A percentile compares a stretch with the other conserved stretches of the same genome.
These are phyloP conservation scores for Tetramorium parvispinum DNA, from an alignment of 1,140 invertebrate genomes.

Conservation along the genomic window DNA sequence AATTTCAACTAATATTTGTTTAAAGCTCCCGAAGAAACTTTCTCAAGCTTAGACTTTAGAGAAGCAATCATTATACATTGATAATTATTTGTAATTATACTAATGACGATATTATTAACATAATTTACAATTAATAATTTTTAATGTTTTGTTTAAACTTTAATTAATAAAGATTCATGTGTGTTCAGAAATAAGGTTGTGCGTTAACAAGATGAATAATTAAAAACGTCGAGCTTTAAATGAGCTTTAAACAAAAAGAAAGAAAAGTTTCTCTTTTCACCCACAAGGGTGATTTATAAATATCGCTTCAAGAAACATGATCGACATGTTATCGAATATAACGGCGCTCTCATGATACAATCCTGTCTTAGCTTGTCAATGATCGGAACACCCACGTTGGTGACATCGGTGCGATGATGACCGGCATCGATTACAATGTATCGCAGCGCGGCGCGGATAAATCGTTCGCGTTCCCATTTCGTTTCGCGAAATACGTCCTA, in stretches of 20 bases:
- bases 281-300: neutral
- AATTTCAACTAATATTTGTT: neutral
- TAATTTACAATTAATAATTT: neutral
- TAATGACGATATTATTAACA: no score
- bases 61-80: neutral
- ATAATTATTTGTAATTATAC: neutral
- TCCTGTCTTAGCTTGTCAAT: neutral
- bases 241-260: neutral
- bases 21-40: neutral
- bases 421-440: slow-evolving; percentile 32
- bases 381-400: slow-evolving; percentile 5
- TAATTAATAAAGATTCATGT: neutral
- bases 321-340: slow-evolving; percentile 18
- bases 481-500: slow-evolving; percentile 42
- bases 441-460: slow-evolving; percentile 35
- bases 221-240: neutral
- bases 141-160: neutral
- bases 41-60: neutral
- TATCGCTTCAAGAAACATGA: neutral
- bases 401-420: slow-evolving; percentile 34
- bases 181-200: neutral
- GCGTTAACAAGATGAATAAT: neutral
- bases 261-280: neutral
- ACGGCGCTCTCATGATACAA: neutral
- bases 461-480: slow-evolving; percentile 40